Evolutionary conservation across 2,113 vertebrate genomes (phyloP).

Genomic region (Cairina moschata): DNA sequence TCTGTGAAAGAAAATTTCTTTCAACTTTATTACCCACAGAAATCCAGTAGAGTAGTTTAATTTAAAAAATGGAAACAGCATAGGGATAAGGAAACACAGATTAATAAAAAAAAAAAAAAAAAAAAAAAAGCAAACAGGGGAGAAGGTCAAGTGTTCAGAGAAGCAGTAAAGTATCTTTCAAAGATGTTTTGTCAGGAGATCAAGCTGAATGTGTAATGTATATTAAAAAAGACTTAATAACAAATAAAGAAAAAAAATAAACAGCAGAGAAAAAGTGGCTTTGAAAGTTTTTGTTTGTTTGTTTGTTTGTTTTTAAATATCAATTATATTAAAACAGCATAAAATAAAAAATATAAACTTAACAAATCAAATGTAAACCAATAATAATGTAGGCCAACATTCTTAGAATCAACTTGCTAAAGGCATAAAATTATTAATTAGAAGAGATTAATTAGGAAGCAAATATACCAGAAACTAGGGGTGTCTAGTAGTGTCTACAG

Average conservation of each 20-base stretch:
- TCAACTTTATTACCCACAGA: not conserved
- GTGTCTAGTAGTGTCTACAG: not conserved
- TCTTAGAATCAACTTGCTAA: not conserved
- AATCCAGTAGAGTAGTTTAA: not conserved
- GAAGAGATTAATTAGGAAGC: not conserved
- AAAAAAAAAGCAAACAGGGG: not conserved
- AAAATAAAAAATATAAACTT: not conserved
- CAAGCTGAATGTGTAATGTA: not conserved
- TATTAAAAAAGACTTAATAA: not conserved
- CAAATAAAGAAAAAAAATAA: not conserved
- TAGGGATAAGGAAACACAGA: not conserved
- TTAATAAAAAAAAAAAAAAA: not conserved
- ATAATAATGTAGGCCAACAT: not conserved
- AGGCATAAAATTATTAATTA: not conserved
- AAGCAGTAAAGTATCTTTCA: not conserved
- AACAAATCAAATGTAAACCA: not conserved
- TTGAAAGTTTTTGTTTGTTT: not conserved
- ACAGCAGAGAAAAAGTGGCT: rapidly evolving
- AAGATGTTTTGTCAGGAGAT: not conserved
- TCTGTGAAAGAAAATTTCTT: not conserved
- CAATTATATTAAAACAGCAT: not conserved
- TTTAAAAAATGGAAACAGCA: not conserved
- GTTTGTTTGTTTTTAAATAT: not conserved
- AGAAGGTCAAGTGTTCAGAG: not conserved
- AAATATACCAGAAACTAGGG: not conserved